Evolutionary conservation across 1,140 invertebrate species (phyloP).

Genomic region (Calliphora vicina): DNA sequence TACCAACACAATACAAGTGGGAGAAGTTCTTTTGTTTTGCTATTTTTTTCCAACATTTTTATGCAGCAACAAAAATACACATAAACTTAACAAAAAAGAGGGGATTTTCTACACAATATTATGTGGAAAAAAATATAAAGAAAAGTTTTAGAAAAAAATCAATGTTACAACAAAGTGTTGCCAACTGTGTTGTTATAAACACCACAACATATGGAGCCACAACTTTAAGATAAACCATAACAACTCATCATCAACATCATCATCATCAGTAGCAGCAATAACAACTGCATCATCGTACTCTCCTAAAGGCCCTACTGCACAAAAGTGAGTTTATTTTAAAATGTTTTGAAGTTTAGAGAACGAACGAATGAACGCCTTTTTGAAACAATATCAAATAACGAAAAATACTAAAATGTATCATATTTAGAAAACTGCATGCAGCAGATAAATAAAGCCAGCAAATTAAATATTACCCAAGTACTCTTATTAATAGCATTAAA

Average conservation of each 20-base stretch:
- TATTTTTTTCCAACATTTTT: slow-evolving; percentile 13
- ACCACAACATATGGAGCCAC: slow-evolving; percentile 22
- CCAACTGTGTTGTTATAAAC: slow-evolving; percentile 25
- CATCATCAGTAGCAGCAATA: too few relatives aligned
- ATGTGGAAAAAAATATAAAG: background rate
- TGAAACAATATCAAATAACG: background rate
- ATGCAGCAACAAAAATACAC: background rate
- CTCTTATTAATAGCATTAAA: too few relatives aligned
- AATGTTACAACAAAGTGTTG: slow-evolving; percentile 32
- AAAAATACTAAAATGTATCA: background rate
- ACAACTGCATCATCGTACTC: background rate
- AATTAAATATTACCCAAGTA: too few relatives aligned
- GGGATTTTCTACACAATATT: background rate
- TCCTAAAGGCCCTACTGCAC: too few relatives aligned
- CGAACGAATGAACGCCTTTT: background rate
- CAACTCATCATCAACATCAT: background rate
- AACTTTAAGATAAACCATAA: background rate
- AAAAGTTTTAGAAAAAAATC: slow-evolving; percentile 18
- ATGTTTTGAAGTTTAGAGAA: background rate
- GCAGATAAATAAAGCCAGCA: too few relatives aligned
- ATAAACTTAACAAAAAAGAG: background rate
- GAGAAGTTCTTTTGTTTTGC: slow-evolving; percentile 25
- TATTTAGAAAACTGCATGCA: too few relatives aligned
- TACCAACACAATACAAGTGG: slow-evolving; percentile 22
- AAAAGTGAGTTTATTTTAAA: background rate